A percentile compares a stretch with the other conserved stretches of the same genome.
Evolutionary conservation across 2,113 vertebrate genomes (phyloP).

Genomic region (Carlito syrichta): DNA sequence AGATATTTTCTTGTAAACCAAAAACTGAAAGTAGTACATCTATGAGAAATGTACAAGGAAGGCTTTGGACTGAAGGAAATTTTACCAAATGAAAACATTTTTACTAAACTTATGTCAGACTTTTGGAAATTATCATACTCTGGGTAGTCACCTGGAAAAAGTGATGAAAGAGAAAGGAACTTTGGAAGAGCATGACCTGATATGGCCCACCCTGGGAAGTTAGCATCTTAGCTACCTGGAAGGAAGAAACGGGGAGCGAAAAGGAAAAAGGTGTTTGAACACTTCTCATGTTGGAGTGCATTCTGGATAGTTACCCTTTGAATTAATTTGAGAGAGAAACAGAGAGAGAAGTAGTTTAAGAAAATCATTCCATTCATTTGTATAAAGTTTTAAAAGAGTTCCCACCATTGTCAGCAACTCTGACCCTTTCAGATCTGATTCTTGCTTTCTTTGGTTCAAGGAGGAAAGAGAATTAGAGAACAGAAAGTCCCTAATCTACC

Average conservation of each 20-base stretch:
- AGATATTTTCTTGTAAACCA: neutral
- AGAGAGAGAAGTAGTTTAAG: neutral
- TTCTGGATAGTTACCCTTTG: neutral
- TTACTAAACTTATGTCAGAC: neutral
- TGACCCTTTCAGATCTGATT: neutral
- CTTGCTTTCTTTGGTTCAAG: neutral
- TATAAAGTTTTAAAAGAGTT: neutral
- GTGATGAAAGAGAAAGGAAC: neutral
- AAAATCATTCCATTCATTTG: neutral
- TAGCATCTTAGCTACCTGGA: neutral
- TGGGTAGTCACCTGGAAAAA: neutral
- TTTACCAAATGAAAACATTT: neutral
- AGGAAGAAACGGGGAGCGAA: neutral
- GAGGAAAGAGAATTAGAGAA: neutral
- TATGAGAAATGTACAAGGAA: neutral
- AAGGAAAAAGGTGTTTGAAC: neutral
- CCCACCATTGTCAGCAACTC: neutral
- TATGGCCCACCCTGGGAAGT: neutral
- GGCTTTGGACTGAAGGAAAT: neutral
- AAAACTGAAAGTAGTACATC: neutral
- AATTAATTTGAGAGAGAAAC: neutral
- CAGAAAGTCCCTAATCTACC: neutral
- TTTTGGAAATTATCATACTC: neutral
- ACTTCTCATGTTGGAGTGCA: neutral
- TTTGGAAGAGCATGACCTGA: neutral